A percentile compares a stretch with the other conserved stretches of the same genome.
Conservation (phyloP, 1,140 invertebrate species). For the Piezodorus guildinii region DNA sequence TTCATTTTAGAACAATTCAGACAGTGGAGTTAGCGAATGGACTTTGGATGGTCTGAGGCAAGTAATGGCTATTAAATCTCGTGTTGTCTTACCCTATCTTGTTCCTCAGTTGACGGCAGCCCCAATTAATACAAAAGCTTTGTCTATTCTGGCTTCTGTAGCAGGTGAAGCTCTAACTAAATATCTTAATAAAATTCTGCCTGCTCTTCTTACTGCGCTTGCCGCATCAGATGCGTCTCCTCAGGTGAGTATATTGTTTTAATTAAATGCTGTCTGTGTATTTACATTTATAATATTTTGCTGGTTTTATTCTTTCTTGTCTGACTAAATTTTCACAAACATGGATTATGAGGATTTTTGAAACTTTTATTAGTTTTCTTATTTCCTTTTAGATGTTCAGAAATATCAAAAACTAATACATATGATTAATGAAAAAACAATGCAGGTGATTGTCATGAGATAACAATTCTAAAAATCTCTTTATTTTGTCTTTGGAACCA, state of each 20-base stretch:
- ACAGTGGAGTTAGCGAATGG: constrained; percentile 61
- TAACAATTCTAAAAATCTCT: no score
- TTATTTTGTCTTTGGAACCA: no score
- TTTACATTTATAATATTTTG: no score
- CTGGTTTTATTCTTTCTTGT: no score
- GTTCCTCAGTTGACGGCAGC: constrained; percentile 84
- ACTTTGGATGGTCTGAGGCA: constrained; percentile 89
- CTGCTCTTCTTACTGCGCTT: constrained; percentile 73
- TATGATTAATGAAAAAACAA: no score
- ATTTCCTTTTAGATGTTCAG: no score
- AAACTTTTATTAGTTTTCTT: no score
- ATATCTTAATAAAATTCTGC: constrained; percentile 81
- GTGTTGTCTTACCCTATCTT: constrained; percentile 88
- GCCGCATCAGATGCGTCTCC: constrained; percentile 52
- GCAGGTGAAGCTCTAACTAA: constrained; percentile 86
- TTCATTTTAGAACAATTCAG: constrained; percentile 51
- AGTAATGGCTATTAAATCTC: constrained; percentile 92
- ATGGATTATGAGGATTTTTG: no score
- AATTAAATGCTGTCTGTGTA: constrained; percentile 13
- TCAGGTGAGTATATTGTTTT: constrained; percentile 40
- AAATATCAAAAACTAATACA: no score
- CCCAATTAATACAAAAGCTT: constrained; percentile 81
- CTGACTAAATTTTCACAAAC: no score
- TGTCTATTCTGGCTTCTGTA: constrained; percentile 83
- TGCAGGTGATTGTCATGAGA: no score